phyloP scores from a whole-genome alignment of 1,140 invertebrate species.

The Hesperophylax magnus region DNA sequence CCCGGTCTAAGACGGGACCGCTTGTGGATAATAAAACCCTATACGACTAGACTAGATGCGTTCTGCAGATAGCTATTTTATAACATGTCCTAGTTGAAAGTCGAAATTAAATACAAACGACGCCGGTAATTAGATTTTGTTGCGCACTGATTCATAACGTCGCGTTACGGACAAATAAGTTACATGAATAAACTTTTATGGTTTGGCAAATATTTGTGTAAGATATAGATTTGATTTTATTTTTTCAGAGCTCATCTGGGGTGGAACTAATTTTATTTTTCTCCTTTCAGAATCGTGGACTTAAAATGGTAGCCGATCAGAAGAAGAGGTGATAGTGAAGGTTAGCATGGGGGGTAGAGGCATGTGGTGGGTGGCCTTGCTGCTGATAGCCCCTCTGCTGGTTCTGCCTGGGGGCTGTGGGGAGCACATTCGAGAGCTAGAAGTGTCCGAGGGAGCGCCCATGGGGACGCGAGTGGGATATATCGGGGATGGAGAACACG shows the following conservation, averaged over 20 bases:
- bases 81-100: too few relatives aligned
- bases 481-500: conserved; percentile 82
- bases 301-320: conserved; percentile 45
- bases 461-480: conserved; percentile 90
- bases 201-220: too few relatives aligned
- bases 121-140: too few relatives aligned
- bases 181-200: too few relatives aligned
- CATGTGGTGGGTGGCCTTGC: conserved; percentile 35
- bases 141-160: background rate
- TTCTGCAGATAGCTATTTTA: too few relatives aligned
- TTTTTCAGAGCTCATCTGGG: too few relatives aligned
- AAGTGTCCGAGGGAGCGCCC: conserved; percentile 88
- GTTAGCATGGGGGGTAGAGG: conserved; percentile 44
- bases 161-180: background rate
- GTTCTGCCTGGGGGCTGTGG: conserved; percentile 59
- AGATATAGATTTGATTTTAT: too few relatives aligned
- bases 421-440: conserved; percentile 85
- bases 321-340: conserved; percentile 48
- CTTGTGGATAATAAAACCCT: conserved; percentile 23
- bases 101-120: too few relatives aligned
- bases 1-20: conserved; percentile 13
- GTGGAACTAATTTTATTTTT: conserved; percentile 7
- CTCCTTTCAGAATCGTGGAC: conserved; percentile 46
- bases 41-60: too few relatives aligned
- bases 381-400: conserved; percentile 45